Evolutionary conservation across 2,797 vertebrate genomes (phyloP).

Genomic region (Sardinella longiceps): DNA sequence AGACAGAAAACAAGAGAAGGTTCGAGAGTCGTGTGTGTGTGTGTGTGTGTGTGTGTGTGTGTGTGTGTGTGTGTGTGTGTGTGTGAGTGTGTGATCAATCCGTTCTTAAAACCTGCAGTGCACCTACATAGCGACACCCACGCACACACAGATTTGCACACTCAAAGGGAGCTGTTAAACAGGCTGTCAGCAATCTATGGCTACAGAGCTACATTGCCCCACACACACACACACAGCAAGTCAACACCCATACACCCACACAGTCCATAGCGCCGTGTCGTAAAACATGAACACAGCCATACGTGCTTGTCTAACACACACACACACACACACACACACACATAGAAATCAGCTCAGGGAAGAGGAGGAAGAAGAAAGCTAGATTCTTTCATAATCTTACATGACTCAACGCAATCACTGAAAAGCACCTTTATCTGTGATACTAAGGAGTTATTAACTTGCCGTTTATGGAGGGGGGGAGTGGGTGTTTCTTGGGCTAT

Average conservation of each 20-base stretch:
- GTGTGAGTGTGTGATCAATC: background rate
- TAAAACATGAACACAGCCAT: background rate
- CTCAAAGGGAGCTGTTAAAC: slow-evolving; percentile 1
- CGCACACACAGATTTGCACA: background rate
- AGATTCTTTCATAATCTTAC: background rate
- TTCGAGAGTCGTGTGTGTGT: background rate
- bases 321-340: background rate
- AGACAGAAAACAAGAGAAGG: background rate
- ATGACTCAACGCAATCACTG: background rate
- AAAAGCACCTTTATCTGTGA: background rate
- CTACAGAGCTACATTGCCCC: background rate
- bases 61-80: background rate
- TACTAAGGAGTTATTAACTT: background rate
- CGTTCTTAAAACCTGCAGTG: slow-evolving; percentile 13
- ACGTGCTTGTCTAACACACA: background rate
- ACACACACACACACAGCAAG: background rate
- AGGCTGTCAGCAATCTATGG: background rate
- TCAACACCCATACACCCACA: background rate
- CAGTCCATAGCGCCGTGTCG: background rate
- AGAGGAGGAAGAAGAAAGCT: background rate
- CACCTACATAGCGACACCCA: slow-evolving; percentile 4
- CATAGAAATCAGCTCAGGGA: background rate
- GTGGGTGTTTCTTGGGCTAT: background rate
- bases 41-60: background rate
- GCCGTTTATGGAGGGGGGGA: background rate